Evolutionary conservation across 2,113 vertebrate genomes (phyloP), one percentile per base, ranked within the genome.

Genomic region (Geococcyx californianus): DNA sequence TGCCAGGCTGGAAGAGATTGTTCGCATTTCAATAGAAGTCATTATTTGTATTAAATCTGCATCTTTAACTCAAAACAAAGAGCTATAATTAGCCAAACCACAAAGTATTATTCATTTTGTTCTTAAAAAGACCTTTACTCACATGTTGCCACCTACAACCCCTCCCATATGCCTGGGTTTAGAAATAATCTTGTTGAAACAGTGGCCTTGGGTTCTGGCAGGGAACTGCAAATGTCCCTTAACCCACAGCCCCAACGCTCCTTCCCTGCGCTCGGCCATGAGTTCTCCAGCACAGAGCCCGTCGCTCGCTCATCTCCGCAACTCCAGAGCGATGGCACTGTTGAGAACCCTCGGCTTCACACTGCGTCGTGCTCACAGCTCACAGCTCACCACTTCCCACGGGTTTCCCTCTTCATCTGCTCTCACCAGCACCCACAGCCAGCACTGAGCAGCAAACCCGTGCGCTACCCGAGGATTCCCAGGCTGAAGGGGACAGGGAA

Each of bases 391-490:
- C 33, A 1, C 36, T 33, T 55, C 49, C 56, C 63, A 62, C 3
- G 25, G 64, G 24, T 45, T 47, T 38, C 44, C 31, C 67, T 18
- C 21, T 36, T 70, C 45, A 24, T 23, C 49, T 25, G 21, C 16
- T 69, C 63, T n/a, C 77, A 33, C 52, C 4, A 6, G 17, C 67
- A 29, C 16, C 52, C 29, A 31, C 26, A 13, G 33, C 10, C 5
- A 0, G 49, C 42, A n/a, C n/a, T 8, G 5, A 47, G 13, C 3
- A 70, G 34, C 14, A 1, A 55, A 70, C 38, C 9, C 6, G 9
- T 6, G 16, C 1, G 2, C 51, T 13, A 40, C 67, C 49, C 1
- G 2, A 72, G 52, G 33, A 12, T 23, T 59, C 19, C 36, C 18
- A 11, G 36, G 38, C 36, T 5, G 23, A 59, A 33, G 52, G 33